Evolutionary conservation across 2,113 vertebrate genomes (phyloP), one percentile per base, ranked within the genome.

Genomic region (Elgaria multicarinata): DNA sequence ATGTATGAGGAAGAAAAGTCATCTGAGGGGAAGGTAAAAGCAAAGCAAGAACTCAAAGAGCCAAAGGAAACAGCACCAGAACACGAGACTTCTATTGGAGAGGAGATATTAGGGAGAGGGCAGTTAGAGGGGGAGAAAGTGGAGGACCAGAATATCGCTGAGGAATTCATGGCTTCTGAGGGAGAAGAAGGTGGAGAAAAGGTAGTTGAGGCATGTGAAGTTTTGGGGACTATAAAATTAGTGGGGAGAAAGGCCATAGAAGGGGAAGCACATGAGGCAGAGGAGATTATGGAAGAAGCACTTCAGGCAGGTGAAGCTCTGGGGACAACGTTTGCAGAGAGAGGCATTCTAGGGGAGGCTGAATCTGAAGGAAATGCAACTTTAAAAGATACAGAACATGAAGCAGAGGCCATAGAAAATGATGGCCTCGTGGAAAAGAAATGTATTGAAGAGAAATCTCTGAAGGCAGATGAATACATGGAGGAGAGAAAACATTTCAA

Each of bases 101-200:
- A 75, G 22, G 69, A 89, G 4, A 36, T 46, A 66, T 28, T 62
- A 28, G 55, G 36, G 33, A 33, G 18, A 50, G 46, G 8, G 7
- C 39, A 46, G 58, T 28, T 83, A 89, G 53, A 64, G 24, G 22
- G 24, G 55, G 39, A 89, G 42, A 39, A 76, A 53, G 8, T 36
- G 44, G n/a, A 66, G 42, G 36, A 46, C 0, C 22, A 28, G 7
- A 28, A 50, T 26, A 8, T 89, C 58, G 76, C 20, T 36, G 50
- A 36, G 12, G 33, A 64, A 6, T 55, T 28, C 44, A 44, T 33
- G 33, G 72, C 90, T 79, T 12, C 0, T 0, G n/a, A 0, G 0
- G 36, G 12, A 71, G 26, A 64, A 78, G 79, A 83, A 83, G 33
- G 0, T 0, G 1, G 10, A 74, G 36, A 64, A 53, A 64, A 89